These are phyloP conservation scores for Anser brachyrhynchus DNA, from an alignment of 2,113 vertebrate genomes.

Conservation along the genomic window DNA sequence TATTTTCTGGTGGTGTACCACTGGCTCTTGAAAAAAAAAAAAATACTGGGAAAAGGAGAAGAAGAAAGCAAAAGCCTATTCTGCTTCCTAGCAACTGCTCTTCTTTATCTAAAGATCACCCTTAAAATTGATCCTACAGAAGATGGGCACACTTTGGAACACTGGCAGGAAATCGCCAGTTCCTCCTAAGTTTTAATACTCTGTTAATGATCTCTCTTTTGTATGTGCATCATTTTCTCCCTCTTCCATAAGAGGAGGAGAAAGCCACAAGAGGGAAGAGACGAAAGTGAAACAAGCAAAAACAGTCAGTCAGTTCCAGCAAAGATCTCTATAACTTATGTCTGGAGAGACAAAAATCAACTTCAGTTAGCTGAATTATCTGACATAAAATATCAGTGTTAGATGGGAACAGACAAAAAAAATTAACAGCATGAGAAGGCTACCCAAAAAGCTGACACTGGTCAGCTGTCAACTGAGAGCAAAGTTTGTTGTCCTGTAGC, in stretches of 20 bases:
- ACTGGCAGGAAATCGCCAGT: neutral
- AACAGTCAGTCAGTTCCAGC: neutral
- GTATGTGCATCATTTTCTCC: neutral
- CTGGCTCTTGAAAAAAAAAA: neutral
- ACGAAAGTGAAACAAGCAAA: neutral
- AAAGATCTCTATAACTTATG: neutral
- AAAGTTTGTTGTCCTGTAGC: neutral
- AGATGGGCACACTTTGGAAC: neutral
- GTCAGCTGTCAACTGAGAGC: neutral
- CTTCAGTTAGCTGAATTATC: neutral
- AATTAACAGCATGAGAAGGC: rapidly evolving
- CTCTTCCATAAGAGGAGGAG: neutral
- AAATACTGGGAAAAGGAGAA: neutral
- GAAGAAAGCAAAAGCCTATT: neutral
- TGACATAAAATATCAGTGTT: neutral
- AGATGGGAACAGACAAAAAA: neutral
- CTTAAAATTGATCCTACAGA: neutral
- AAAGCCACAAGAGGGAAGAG: neutral
- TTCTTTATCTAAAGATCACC: neutral
- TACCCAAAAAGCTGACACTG: neutral
- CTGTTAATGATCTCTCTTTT: neutral
- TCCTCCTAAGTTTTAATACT: neutral
- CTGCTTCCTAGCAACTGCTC: neutral
- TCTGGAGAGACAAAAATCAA: neutral
- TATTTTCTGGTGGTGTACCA: neutral